Evolutionary conservation across 2,888 invertebrate species (phyloP).

Genomic region (Pyrrhosoma nymphula): DNA sequence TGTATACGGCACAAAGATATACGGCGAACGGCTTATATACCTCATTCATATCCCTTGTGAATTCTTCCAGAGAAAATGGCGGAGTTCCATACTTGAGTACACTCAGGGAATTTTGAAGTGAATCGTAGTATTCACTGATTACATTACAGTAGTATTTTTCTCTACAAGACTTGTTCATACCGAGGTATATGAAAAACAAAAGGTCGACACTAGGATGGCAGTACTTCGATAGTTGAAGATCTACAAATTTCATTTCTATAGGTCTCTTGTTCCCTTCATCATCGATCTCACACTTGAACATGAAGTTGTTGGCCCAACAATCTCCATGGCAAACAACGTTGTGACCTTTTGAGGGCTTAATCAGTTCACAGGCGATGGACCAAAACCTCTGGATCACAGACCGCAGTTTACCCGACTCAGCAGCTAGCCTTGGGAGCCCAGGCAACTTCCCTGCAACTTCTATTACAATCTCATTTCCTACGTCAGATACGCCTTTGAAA

Average conservation of each 20-base stretch:
- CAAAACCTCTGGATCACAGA: not conserved
- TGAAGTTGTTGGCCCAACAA: conserved; percentile 53
- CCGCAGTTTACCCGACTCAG: conserved; percentile 13
- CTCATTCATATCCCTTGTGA: not conserved
- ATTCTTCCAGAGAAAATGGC: not conserved
- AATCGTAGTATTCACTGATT: conserved; percentile 1
- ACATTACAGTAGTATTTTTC: not conserved
- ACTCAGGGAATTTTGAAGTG: not conserved
- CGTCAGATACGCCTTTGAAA: conserved; percentile 16
- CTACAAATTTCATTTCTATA: conserved; percentile 43
- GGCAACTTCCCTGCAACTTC: not conserved
- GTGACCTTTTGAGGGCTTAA: not conserved
- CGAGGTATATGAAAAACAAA: conserved; percentile 48
- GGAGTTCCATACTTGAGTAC: not conserved
- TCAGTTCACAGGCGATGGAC: not conserved
- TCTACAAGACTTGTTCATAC: conserved; percentile 1
- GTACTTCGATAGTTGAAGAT: conserved; percentile 56
- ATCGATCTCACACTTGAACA: not conserved
- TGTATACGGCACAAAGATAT: not conserved
- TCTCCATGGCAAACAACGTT: conserved; percentile 55
- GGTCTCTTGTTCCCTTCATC: not conserved
- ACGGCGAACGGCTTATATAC: conserved; percentile 34
- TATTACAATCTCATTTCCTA: not conserved
- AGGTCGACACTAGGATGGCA: conserved; percentile 41
- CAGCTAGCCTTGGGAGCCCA: not conserved